A percentile compares a stretch with the other conserved stretches of the same genome.
Conservation (phyloP, 2,888 invertebrate genomes). For the Deilephila elpenor region DNA sequence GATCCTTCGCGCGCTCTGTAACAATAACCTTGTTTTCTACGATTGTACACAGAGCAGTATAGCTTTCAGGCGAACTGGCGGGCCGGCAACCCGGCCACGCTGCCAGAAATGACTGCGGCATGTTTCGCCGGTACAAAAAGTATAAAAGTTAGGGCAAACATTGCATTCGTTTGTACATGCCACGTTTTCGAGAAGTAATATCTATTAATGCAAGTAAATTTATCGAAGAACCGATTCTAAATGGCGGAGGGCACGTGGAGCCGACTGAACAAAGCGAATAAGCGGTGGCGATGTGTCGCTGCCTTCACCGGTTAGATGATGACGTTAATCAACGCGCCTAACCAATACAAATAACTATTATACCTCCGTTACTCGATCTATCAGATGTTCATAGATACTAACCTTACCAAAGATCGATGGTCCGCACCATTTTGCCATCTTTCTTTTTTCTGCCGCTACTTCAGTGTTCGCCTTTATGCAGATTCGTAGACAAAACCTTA, state of each 20-base stretch:
- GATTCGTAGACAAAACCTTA: slow-evolving; percentile 19
- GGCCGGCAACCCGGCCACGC: slow-evolving; percentile 51
- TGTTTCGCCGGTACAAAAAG: neutral
- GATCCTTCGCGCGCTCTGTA: slow-evolving; percentile 34
- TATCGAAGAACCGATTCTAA: slow-evolving; percentile 54
- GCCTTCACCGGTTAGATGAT: slow-evolving; percentile 24
- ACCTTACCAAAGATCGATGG: slow-evolving; percentile 70
- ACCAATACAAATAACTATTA: slow-evolving; percentile 3
- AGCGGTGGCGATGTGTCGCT: slow-evolving; percentile 62
- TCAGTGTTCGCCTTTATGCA: slow-evolving; percentile 45
- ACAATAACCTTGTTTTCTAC: slow-evolving; percentile 24
- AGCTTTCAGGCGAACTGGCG: neutral
- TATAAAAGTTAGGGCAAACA: neutral
- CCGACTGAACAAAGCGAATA: slow-evolving; percentile 81
- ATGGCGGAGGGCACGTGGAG: slow-evolving; percentile 85
- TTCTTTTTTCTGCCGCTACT: slow-evolving; percentile 55
- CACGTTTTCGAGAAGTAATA: neutral
- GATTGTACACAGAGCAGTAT: slow-evolving; percentile 34
- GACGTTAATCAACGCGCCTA: neutral
- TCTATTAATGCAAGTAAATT: slow-evolving; percentile 39
- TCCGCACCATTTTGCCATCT: slow-evolving; percentile 78
- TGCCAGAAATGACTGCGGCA: slow-evolving; percentile 39
- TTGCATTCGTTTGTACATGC: neutral
- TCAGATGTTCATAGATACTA: slow-evolving; percentile 53
- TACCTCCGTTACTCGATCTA: neutral